A percentile compares a stretch with the other conserved stretches of the same genome.
These are phyloP conservation scores for Pseudomyrmex flavicornis DNA, from an alignment of 1,140 invertebrate species.

Conservation along the genomic window DNA sequence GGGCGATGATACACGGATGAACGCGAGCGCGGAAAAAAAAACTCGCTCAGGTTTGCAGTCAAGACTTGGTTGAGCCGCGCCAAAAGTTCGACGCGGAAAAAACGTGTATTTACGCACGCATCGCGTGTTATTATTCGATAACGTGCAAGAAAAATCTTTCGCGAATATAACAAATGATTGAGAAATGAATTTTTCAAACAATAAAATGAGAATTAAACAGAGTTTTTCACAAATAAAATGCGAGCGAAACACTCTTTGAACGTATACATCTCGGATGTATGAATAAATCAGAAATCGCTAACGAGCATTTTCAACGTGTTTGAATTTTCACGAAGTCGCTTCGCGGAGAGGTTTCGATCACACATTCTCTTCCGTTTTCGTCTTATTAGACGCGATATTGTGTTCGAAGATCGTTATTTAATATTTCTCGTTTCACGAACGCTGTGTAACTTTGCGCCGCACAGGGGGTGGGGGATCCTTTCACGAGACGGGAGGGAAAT, in stretches of 20 bases:
- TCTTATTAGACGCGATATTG: constrained; percentile 25
- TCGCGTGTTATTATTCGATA: background rate
- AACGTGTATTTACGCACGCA: too few relatives aligned
- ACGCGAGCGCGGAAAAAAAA: background rate
- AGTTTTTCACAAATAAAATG: background rate
- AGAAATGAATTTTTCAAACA: constrained; percentile 17
- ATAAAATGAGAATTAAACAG: background rate
- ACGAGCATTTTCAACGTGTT: background rate
- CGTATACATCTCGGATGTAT: too few relatives aligned
- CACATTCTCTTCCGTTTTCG: constrained; percentile 21
- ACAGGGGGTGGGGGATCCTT: constrained; percentile 15
- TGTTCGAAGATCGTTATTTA: constrained; percentile 56
- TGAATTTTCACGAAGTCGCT: constrained; percentile 11
- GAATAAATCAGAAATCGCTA: background rate
- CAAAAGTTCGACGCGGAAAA: background rate
- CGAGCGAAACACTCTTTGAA: too few relatives aligned
- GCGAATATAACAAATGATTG: background rate
- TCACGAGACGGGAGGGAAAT: constrained; percentile 6
- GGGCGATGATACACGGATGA: background rate
- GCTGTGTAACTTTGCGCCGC: constrained; percentile 4
- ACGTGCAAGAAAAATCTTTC: background rate
- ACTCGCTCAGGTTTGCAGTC: background rate
- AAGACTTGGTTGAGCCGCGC: background rate
- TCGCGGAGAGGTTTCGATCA: background rate
- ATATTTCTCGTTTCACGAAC: constrained; percentile 15